Evolutionary conservation across 2,888 invertebrate species (phyloP).

Genomic region (Tricholauxania praeusta): DNA sequence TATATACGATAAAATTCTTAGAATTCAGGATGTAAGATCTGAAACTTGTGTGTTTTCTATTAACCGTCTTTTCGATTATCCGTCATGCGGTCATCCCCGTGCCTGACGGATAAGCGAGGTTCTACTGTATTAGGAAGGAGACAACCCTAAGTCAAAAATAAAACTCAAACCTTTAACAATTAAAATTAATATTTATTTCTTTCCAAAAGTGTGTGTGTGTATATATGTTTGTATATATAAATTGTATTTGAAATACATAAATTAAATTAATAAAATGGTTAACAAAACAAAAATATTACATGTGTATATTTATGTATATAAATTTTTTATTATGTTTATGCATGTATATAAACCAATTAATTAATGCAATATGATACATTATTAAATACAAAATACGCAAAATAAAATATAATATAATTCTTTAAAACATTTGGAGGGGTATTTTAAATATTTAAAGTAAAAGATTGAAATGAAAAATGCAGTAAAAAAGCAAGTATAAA

Average conservation of each 20-base stretch:
- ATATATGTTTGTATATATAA: conserved; percentile 28
- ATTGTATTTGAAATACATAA: conserved; percentile 11
- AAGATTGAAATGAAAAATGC: not conserved
- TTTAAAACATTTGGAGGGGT: too few relatives aligned
- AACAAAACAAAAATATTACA: conserved; percentile 45
- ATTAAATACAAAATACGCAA: conserved; percentile 41
- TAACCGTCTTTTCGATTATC: too few relatives aligned
- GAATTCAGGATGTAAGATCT: too few relatives aligned
- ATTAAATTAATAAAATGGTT: conserved; percentile 47
- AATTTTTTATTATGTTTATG: conserved; percentile 33
- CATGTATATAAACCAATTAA: conserved; percentile 38
- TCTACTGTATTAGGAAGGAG: too few relatives aligned
- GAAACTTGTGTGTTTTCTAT: too few relatives aligned
- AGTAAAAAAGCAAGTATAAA: not conserved
- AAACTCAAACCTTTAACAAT: conserved; percentile 1
- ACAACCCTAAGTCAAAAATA: too few relatives aligned
- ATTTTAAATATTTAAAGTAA: too few relatives aligned
- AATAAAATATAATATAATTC: conserved; percentile 25
- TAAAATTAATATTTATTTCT: conserved; percentile 37
- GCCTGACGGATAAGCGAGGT: too few relatives aligned
- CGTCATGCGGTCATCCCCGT: too few relatives aligned
- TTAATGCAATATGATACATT: conserved; percentile 40
- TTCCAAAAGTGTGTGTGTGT: conserved; percentile 37
- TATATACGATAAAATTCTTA: too few relatives aligned
- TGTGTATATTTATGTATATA: conserved; percentile 23